Percentiles rank a stretch among this genome's conserved stretches.
These are phyloP conservation scores for Eumacrocentrus americanus DNA, from an alignment of 2,888 invertebrate species.

Conservation along the genomic window DNA sequence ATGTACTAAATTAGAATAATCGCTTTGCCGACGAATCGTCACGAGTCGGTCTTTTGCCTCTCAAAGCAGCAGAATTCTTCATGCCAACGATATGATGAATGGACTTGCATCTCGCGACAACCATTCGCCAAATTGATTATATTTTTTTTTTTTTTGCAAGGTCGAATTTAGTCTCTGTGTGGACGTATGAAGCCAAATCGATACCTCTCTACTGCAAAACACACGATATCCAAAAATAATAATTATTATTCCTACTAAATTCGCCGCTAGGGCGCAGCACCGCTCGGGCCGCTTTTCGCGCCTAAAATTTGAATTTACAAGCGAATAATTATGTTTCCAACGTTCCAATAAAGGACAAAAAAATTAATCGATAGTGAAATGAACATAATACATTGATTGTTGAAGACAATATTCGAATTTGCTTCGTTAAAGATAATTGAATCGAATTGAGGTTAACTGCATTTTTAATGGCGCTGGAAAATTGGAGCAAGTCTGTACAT, in stretches of 20 bases:
- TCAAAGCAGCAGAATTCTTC: neutral
- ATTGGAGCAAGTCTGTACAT: neutral
- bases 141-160: conserved; percentile 2
- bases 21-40: conserved; percentile 12
- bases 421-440: no score
- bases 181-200: neutral
- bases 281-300: neutral
- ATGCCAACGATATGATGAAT: neutral
- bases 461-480: neutral
- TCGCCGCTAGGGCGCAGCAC: neutral
- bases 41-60: neutral
- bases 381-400: no score
- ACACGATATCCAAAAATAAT: neutral
- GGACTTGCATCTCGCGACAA: conserved; percentile 5
- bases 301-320: neutral
- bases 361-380: no score
- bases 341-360: no score
- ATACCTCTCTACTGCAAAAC: neutral
- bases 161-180: neutral
- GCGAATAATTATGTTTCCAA: no score
- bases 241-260: neutral
- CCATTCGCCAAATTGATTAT: conserved; percentile 3
- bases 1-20: conserved; percentile 22
- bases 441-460: neutral
- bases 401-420: no score